phyloP scores from a whole-genome alignment of 1,140 invertebrate genomes.

The Microplitis demolitor region DNA sequence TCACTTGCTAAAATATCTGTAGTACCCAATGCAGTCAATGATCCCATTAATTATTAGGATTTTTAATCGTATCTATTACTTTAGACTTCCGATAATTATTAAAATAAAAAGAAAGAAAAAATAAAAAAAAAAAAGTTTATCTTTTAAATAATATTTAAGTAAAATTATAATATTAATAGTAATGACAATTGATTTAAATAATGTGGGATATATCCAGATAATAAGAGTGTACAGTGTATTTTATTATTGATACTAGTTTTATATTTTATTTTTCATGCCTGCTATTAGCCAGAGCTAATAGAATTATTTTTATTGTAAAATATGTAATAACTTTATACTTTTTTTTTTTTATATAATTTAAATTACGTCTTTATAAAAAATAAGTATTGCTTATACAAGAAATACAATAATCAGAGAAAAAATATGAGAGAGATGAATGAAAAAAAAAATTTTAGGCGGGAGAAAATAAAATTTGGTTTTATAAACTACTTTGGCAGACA shows the following conservation, averaged over 20 bases:
- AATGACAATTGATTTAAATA: background rate
- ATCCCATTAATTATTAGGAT: background rate
- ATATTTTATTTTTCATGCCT: constrained; percentile 38
- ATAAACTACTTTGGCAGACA: constrained; percentile 57
- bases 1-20: too few species aligned
- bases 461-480: constrained; percentile 31
- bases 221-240: constrained; percentile 47
- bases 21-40: background rate
- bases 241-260: constrained; percentile 27
- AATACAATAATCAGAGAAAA: background rate
- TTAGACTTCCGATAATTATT: background rate
- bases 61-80: constrained; percentile 7
- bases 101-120: background rate
- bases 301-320: constrained; percentile 47
- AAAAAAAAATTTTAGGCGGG: background rate
- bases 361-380: background rate
- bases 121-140: background rate
- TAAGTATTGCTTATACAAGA: background rate
- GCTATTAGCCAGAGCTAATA: constrained; percentile 42
- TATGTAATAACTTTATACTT: constrained; percentile 39
- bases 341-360: constrained; percentile 9
- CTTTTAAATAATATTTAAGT: background rate
- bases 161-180: background rate
- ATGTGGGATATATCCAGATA: constrained; percentile 28
- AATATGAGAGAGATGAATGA: background rate